phyloP scores from a whole-genome alignment of 2,113 vertebrate genomes.

The Pteropus alecto region DNA sequence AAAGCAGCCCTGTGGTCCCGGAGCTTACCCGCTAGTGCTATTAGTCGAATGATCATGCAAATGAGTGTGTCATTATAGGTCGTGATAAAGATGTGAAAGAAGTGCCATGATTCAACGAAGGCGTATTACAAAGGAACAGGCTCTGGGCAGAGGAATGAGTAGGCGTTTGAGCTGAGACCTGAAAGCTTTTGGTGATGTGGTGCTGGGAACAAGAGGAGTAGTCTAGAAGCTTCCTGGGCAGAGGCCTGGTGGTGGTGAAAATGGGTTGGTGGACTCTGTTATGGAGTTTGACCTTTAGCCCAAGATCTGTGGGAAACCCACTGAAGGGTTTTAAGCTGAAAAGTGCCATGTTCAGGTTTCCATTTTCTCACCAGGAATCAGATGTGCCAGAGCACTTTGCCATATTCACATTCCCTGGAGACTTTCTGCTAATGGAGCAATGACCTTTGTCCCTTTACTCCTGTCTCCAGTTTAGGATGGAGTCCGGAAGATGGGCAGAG shows the following conservation, averaged over 20 bases:
- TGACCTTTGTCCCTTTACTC: constrained; percentile 8
- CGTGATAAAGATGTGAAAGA: background rate
- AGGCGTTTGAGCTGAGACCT: background rate
- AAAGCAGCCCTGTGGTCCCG: background rate
- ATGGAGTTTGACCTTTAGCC: background rate
- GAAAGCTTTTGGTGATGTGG: background rate
- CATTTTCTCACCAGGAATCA: background rate
- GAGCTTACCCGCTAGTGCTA: background rate
- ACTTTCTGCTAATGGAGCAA: background rate
- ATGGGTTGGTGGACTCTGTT: background rate
- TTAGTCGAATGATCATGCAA: background rate
- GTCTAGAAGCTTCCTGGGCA: background rate
- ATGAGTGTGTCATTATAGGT: background rate
- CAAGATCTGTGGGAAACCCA: background rate
- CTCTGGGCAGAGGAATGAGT: background rate
- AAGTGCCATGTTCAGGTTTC: background rate
- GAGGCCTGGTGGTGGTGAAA: background rate
- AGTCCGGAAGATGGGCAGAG: background rate
- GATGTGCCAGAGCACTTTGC: background rate
- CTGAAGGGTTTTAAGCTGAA: background rate
- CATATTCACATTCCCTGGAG: background rate
- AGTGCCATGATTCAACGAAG: background rate
- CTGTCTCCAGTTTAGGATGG: background rate
- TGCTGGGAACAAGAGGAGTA: background rate
- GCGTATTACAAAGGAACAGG: background rate